Base-by-base conservation (phyloP, 2,113 vertebrate genomes). In the Sceloporus tristichus region DNA sequence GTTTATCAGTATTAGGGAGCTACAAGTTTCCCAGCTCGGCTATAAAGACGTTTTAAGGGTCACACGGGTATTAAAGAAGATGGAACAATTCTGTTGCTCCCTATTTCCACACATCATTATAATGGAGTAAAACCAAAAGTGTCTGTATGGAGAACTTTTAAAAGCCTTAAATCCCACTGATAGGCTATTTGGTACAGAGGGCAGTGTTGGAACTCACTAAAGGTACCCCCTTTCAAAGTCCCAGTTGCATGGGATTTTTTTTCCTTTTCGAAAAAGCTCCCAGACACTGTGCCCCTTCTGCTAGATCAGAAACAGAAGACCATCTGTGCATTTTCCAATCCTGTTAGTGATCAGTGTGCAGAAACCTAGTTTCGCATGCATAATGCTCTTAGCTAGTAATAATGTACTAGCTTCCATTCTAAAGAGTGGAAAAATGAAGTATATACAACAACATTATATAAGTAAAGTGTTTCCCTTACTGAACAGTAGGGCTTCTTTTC, bases 41-140 rank as follows among this genome's bases (percentile, higher is more conserved):
- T 25, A 6, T 53, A 42, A 65, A 87, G 59, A 11, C 13, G 29
- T 38, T 53, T 78, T 8, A 53, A 48, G 2, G 82, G 10, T 14
- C 77, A 4, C 29, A 34, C 34, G 1, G 34, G 34, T 34, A 34
- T 34, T 34, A 1, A 34, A 84, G 23, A 74, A n/a, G 62, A 86
- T 92, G 90, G 83, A 74, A 77, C 18, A 73, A 88, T 62, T 73
- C 23, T 88, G 87, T 82, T 86, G n/a, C 82, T 93, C 42, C 79
- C 76, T 89, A 42, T 76, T n/a, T 25, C 53, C 29, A 38, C 59
- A 9, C 2, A 16, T 11, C 38, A 42, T 23, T 27, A 11, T 11
- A 18, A 42, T 14, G 80, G 34, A 42, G 7, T 23, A 27, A 27
- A 70, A 27, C 9, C 68, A 27, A 70, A 70, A 70, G 25, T 59